Evolutionary conservation across 2,113 vertebrate genomes (phyloP).

Genomic region (Ailurus styani): DNA sequence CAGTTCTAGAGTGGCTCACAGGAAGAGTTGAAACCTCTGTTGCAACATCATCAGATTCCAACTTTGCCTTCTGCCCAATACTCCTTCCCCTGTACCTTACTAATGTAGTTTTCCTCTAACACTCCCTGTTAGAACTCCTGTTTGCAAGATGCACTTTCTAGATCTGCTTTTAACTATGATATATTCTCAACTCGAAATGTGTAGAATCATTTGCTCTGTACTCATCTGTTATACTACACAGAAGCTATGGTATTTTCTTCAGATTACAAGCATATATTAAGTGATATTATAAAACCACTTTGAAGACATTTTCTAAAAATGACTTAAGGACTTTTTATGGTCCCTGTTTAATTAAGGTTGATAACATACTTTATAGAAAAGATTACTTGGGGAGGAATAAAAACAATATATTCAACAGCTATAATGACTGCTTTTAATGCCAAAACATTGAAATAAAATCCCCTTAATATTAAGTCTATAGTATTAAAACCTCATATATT

Average conservation of each 20-base stretch:
- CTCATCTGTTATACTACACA: neutral
- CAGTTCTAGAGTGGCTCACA: neutral
- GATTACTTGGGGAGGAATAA: slow-evolving; percentile 67
- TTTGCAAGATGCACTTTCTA: neutral
- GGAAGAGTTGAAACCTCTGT: neutral
- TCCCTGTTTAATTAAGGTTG: slow-evolving; percentile 71
- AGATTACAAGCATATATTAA: slow-evolving; percentile 44
- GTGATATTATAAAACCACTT: slow-evolving; percentile 17
- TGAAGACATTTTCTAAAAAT: slow-evolving; percentile 67
- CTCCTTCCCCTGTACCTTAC: neutral
- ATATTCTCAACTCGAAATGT: neutral
- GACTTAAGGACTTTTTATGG: slow-evolving; percentile 65
- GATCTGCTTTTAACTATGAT: neutral
- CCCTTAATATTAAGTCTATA: slow-evolving; percentile 51
- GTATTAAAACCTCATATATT: slow-evolving; percentile 50
- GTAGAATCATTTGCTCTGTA: neutral
- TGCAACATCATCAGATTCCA: neutral
- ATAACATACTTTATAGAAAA: slow-evolving; percentile 62
- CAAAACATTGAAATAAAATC: slow-evolving; percentile 64
- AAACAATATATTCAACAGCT: slow-evolving; percentile 64
- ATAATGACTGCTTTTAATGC: slow-evolving; percentile 56
- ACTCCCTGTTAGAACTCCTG: neutral
- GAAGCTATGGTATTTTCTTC: slow-evolving; percentile 33
- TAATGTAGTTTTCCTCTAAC: neutral
- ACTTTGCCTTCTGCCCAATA: neutral